Conservation (phyloP, 2,888 invertebrate species). For the Bhutanitis thaidina region DNA sequence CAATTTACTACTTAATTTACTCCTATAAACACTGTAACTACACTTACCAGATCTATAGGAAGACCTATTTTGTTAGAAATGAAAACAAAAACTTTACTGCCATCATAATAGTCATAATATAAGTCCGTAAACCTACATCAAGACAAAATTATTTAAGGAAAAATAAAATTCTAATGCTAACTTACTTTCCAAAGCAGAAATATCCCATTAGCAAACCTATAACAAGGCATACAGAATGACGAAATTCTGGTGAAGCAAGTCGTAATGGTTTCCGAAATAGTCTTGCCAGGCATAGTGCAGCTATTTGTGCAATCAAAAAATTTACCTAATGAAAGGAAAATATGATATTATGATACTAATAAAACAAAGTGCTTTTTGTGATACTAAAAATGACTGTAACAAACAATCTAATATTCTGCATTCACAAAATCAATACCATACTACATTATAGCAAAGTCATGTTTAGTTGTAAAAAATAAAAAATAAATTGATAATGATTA, state of each 20-base stretch:
- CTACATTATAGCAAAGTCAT: too few relatives aligned
- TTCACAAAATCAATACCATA: too few relatives aligned
- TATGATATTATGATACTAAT: slow-evolving; percentile 31
- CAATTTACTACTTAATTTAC: too few relatives aligned
- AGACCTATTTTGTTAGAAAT: slow-evolving; percentile 84
- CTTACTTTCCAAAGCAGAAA: slow-evolving; percentile 93
- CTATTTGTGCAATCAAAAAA: slow-evolving; percentile 90
- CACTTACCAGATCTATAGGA: slow-evolving; percentile 89
- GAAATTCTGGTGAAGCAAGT: slow-evolving; percentile 84
- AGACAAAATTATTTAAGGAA: neutral
- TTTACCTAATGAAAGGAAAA: slow-evolving; percentile 85
- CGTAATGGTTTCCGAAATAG: slow-evolving; percentile 88
- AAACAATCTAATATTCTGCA: too few relatives aligned
- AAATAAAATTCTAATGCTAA: slow-evolving; percentile 31
- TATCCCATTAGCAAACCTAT: slow-evolving; percentile 90
- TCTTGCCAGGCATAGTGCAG: slow-evolving; percentile 88
- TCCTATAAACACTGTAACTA: neutral
- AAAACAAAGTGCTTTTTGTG: slow-evolving; percentile 33
- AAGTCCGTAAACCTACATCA: too few relatives aligned
- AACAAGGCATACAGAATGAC: slow-evolving; percentile 89
- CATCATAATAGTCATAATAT: slow-evolving; percentile 82
- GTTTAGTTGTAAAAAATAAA: too few relatives aligned
- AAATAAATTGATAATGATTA: too few relatives aligned
- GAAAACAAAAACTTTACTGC: slow-evolving; percentile 85
- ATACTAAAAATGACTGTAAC: too few relatives aligned